Evolutionary conservation across 2,797 vertebrate genomes (phyloP), one percentile per base, ranked within the genome.

Genomic region (Pseudotriccus pelzelni): DNA sequence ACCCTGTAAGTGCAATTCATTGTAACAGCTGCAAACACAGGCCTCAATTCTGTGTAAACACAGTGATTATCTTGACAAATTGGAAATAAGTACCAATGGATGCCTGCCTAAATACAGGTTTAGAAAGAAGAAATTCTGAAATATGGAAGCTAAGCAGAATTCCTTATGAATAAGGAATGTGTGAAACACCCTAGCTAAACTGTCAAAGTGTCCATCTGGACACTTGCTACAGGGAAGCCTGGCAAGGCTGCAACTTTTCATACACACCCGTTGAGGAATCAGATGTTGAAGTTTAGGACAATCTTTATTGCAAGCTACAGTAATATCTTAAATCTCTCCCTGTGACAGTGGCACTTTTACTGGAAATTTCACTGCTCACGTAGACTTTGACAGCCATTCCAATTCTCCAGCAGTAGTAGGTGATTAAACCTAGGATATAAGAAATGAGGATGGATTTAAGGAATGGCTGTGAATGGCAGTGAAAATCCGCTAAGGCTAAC

Each of bases 181-280:
- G 89, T 89, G 84, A 96, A 95, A 85, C 14, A 64, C 32, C 44
- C 69, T 15, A 59, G 46, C 32, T 94, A 86, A 93, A 94, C 82
- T 84, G 76, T 89, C 69, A 83, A 89, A 89, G 36, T 59, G 53
- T 86, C 92, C 95, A 89, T 92, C 90, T 95, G 93, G 82, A 86
- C 60, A 28, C 23, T 82, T 66, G 64, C 79, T 80, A 10, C 14
- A 39, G 44, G 76, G 41, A 70, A 68, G 37, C 34, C 52, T 77
- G 74, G 82, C 56, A 52, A 69, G 27, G 39, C 19, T 28, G 5
- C 0, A 12, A 32, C 43, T 68, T 72, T 73, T 89, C 41, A 72
- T 46, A 87, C 85, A 76, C 52, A 91, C 41, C 68, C 82, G 0
- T 32, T 28, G 53, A 95, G 52, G 58, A 91, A 73, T 84, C 75